These are phyloP conservation scores for Lasioglossum leucozonium DNA, from an alignment of 2,888 invertebrate species.

Conservation along the genomic window DNA sequence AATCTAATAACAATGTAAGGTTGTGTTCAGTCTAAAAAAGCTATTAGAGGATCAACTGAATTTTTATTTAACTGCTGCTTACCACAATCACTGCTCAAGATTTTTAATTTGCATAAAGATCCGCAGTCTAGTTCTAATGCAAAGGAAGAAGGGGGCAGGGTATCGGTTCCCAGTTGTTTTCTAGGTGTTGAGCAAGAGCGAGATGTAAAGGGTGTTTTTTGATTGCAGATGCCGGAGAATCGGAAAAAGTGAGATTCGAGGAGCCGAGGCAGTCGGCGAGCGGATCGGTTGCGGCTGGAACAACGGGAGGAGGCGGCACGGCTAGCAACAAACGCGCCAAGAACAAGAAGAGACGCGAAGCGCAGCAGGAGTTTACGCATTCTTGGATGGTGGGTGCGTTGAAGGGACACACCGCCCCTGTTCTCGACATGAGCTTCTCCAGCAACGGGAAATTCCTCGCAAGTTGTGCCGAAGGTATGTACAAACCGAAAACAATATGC, in stretches of 20 bases:
- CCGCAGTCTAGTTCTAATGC: too few species aligned
- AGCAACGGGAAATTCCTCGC: slow-evolving; percentile 94
- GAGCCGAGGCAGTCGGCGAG: slow-evolving; percentile 27
- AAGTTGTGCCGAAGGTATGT: slow-evolving; percentile 92
- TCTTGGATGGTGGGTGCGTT: slow-evolving; percentile 92
- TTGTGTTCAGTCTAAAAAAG: too few species aligned
- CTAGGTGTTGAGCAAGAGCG: background rate
- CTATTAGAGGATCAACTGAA: too few species aligned
- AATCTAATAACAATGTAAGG: too few species aligned
- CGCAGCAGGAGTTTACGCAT: slow-evolving; percentile 81
- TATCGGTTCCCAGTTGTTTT: too few species aligned
- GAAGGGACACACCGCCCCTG: slow-evolving; percentile 92
- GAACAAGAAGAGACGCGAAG: slow-evolving; percentile 80
- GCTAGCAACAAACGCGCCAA: slow-evolving; percentile 76
- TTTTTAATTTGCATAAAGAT: too few species aligned
- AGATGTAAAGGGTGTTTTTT: background rate
- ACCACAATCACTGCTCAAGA: too few species aligned
- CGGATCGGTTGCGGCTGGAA: slow-evolving; percentile 9
- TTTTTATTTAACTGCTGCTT: too few species aligned
- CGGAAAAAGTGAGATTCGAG: slow-evolving; percentile 49
- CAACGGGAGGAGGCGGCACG: slow-evolving; percentile 16
- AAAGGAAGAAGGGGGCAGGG: too few species aligned
- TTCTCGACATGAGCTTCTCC: slow-evolving; percentile 92
- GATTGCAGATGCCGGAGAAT: slow-evolving; percentile 48
- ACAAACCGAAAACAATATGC: background rate